Percentiles rank a stretch among this genome's conserved stretches.
phyloP scores from a whole-genome alignment of 2,113 vertebrate genomes.

The Hydropotes inermis region DNA sequence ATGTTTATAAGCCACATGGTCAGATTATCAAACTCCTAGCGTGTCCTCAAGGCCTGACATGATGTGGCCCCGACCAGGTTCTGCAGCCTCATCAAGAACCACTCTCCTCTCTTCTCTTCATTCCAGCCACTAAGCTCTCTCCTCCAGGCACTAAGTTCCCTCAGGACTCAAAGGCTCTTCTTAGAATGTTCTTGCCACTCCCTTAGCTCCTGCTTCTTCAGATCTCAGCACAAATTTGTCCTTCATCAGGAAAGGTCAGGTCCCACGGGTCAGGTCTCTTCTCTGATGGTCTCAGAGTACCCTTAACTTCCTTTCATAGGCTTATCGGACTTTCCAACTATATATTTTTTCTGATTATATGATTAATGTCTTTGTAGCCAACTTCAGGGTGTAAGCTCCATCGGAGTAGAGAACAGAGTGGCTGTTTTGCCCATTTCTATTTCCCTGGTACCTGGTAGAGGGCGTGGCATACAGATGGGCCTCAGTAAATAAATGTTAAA shows the following conservation, averaged over 20 bases:
- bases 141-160: fast-evolving
- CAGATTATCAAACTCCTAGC: background rate
- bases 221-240: background rate
- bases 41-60: background rate
- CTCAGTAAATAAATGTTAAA: background rate
- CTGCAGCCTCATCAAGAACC: background rate
- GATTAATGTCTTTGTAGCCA: background rate
- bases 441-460: background rate
- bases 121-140: background rate
- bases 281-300: background rate
- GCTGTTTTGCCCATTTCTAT: background rate
- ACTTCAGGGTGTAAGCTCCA: background rate
- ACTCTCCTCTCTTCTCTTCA: background rate
- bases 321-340: background rate
- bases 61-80: background rate
- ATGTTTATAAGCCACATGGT: background rate
- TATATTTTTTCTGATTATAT: background rate
- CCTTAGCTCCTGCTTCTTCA: background rate
- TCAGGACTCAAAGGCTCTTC: background rate
- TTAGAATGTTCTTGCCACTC: background rate
- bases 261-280: background rate
- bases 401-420: background rate
- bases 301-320: background rate
- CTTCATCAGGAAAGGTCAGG: background rate
- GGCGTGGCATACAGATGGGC: background rate